These are phyloP conservation scores for Phalacrocorax aristotelis DNA, from an alignment of 2,113 vertebrate species.

Conservation along the genomic window DNA sequence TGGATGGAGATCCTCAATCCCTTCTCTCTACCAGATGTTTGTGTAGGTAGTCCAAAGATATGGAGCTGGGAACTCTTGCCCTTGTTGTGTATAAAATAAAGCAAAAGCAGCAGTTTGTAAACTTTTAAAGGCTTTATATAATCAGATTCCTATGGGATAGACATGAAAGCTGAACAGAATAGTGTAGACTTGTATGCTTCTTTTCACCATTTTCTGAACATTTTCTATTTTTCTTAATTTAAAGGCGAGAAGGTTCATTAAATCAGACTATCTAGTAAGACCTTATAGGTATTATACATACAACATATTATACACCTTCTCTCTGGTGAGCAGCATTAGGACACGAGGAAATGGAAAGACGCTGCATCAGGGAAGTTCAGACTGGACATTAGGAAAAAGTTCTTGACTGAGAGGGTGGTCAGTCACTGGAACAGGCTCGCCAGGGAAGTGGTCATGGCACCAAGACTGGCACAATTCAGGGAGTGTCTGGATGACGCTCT, in stretches of 20 bases:
- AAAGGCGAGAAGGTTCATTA: background rate
- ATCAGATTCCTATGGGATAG: background rate
- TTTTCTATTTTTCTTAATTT: background rate
- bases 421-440: background rate
- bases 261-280: background rate
- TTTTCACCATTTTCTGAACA: background rate
- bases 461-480: background rate
- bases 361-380: background rate
- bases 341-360: background rate
- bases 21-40: background rate
- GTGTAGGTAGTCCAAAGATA: background rate
- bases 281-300: background rate
- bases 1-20: background rate
- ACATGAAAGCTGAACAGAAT: background rate
- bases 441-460: fast-evolving
- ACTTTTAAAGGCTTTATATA: background rate
- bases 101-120: background rate
- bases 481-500: fast-evolving
- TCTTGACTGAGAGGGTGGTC: background rate
- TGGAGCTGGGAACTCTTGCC: background rate
- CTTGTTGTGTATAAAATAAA: background rate
- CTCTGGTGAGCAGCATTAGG: background rate
- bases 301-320: background rate
- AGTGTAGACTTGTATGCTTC: background rate
- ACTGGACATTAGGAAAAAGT: background rate